Evolutionary conservation across 2,888 invertebrate genomes (phyloP), one percentile per base, ranked within the genome.

Genomic region (Ametastegia equiseti): DNA sequence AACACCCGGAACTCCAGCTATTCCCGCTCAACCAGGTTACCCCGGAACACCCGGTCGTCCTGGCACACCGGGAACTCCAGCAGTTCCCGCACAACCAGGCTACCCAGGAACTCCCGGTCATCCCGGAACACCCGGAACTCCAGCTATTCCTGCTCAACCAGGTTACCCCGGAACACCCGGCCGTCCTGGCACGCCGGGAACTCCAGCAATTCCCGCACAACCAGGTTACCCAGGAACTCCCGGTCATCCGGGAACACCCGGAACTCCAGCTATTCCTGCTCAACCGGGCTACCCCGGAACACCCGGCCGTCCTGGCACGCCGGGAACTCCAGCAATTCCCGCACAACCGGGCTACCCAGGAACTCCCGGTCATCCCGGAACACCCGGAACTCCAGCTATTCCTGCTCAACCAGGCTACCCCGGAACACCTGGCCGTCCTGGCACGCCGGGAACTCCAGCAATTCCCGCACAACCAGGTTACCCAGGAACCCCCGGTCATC

Each of bases 321-420:
- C 86, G 81, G 92, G 88, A 27, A 81, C 81, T 2, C 88, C 88
- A 30, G 91, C 73, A 15, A 80, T 82, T 1, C 83, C 82, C 42
- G 83, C 82, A 30, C 78, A 60, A 11, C 80, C 73, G 79, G 85
- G 57, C 33, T 80, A 54, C 4, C 81, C 87, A 3, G 85, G 84
- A 9, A 85, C 84, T n/a, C 83, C 84, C 2, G 85, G 86, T n/a
- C 88, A 87, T 60, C 85, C 87, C 9, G 88, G 86, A 19, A 84
- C 86, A 67, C 85, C 90, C 33, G 93, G 93, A n/a, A 91, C 91
- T 0, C 87, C 89, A 50, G 92, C 89, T 50, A 84, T 85, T 83
- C 84, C 86, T 23, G 83, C 81, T 15, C 81, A 85, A 83, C 85
- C 86, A 19, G 86, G 83, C 5, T 65, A 65, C 57, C 82, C 80